Evolutionary conservation across 2,888 invertebrate genomes (phyloP), one percentile per base, ranked within the genome.

Genomic region (Plagodis pulveraria): DNA sequence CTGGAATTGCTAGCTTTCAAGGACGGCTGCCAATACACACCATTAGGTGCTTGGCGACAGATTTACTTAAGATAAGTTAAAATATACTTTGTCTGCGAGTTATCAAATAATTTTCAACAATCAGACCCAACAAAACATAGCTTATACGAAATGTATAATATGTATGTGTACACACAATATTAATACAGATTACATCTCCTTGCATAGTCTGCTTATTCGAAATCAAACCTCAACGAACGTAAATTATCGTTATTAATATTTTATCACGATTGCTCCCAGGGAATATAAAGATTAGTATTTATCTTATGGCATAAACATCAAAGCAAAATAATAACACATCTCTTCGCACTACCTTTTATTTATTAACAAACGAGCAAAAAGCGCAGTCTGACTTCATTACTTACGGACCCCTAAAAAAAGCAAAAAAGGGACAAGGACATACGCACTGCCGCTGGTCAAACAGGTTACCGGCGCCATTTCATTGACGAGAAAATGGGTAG

Each of bases 381-480:
- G 50, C 22, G 11, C 22, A n/a, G 34, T 43, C 48, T 36, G 40
- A 57, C 56, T 61, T 63, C 46, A 57, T 62, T 65, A 58, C 32
- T 38, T 12, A 41, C 58, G 59, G 67, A 62, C 52, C 69, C 64
- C 69, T 67, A 67, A 67, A 64, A 63, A 56, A 50, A 22, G 9
- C 8, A n/a, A 56, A 66, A 66, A 65, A 58, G 65, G 50, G 50
- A 43, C 63, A 65, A 67, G 67, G 67, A 67, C 67, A 67, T 65
- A 71, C 69, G 67, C 69, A 59, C 63, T 58, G 69, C 63, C 58
- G 69, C 76, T 67, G 67, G 72, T 72, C 70, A 74, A 80, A 84
- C 83, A 62, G 78, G 83, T 81, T 68, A 45, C 59, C 74, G 84
- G 84, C 84, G 84, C 84, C 83, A 78, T 72, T 72, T 81, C 84